A percentile compares a stretch with the other conserved stretches of the same genome.
These are phyloP conservation scores for Celastrina argiolus DNA, from an alignment of 2,888 invertebrate genomes.

Conservation along the genomic window DNA sequence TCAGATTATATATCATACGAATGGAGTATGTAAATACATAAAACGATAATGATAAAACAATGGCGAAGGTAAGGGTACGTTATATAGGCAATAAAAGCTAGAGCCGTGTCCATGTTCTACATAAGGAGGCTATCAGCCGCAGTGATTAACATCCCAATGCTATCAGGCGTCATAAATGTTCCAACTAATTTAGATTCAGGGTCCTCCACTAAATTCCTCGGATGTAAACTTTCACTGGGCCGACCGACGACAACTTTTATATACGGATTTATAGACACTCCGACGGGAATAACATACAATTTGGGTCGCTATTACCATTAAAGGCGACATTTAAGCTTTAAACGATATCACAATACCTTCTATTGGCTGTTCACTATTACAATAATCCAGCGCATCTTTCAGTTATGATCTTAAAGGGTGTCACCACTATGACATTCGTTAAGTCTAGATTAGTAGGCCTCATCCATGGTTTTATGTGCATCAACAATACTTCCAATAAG, in stretches of 20 bases:
- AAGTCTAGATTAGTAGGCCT: too few species aligned
- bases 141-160: slow-evolving; percentile 13
- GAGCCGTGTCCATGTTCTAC: slow-evolving; percentile 4
- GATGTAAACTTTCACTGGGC: neutral
- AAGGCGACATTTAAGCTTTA: neutral
- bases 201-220: slow-evolving; percentile 9
- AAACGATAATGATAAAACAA: neutral
- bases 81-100: slow-evolving; percentile 2
- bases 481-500: neutral
- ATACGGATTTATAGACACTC: slow-evolving; percentile 13
- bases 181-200: slow-evolving; percentile 7
- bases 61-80: neutral
- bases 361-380: neutral
- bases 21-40: neutral
- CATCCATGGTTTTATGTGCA: too few species aligned
- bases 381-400: neutral
- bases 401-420: neutral
- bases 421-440: neutral
- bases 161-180: slow-evolving; percentile 9
- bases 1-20: too few species aligned
- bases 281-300: slow-evolving; percentile 6
- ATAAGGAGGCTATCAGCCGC: neutral
- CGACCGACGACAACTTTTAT: slow-evolving; percentile 19
- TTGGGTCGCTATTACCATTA: neutral
- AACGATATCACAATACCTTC: neutral